Evolutionary conservation across 2,888 invertebrate genomes (phyloP), one percentile per base, ranked within the genome.

Genomic region (Ferdinandea cuprea): DNA sequence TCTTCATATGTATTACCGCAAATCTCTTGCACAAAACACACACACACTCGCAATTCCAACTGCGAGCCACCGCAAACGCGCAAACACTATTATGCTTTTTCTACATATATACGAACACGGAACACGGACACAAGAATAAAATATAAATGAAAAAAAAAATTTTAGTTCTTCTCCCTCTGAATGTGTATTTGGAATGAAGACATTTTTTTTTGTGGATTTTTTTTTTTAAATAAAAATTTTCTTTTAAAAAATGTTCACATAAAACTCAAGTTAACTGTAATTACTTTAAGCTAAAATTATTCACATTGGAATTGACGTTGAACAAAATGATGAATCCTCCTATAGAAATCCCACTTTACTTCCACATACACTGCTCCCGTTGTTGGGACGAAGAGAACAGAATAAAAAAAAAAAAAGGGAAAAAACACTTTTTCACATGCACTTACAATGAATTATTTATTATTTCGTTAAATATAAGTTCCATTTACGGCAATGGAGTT

Each of bases 401-500:
- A 15, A 44, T 11, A n/a, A 19, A 19, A 15, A 30, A 48, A 56
- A 48, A 63, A 30, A 35, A 40, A 8, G 0, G 32, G 4, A 21
- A 35, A 66, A 77, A 65, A 52, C 7, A 15, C 25, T 48, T 46
- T 54, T 42, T 58, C 68, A 50, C 68, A 32, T 11, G 11, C 71
- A 81, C 77, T 81, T 72, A 72, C 77, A 21, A 77, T 63, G 63
- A 63, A 58, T 63, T 71, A 69, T 61, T 50, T 35, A 46, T 59
- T 42, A 56, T 78, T 79, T 13, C n/a, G 46, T 59, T 48, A 40
- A 69, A 32, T 74, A 74, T 59, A 30, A 84, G 25, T 84, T 79
- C 79, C 63, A 79, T 79, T 84, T 84, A 69, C 58, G 65, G 68
- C 74, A 84, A 84, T 69, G 79, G 74, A 79, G 66, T 74, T 58